Evolutionary conservation across 92 coral and sea anemone species (phyloP), one percentile per base, ranked within the genome.

Genomic region (Epizoanthus ramosus): DNA sequence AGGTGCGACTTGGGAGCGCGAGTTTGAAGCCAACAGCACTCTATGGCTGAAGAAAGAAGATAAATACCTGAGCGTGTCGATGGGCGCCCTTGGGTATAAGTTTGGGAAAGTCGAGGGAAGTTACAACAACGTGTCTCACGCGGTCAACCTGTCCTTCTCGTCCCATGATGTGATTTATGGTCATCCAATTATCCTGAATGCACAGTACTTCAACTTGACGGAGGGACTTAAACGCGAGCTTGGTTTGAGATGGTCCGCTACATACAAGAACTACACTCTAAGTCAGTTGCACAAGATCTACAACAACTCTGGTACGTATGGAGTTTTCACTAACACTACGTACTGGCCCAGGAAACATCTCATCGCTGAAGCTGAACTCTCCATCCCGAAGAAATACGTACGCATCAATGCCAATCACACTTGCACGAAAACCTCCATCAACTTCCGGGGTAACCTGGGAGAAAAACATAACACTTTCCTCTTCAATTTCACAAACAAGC

Each of bases 291-390:
- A 93, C 10, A 85, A 91, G 76, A 57, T 97, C 68, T 94, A 93
- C 87, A 92, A 92, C 88, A 87, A 79, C 79, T 87, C 98, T 10
- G 84, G 87, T 19, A 92, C 85, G 50, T 94, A 94, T 84, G 98
- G 98, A 22, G 87, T 80, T 66, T 86, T 85, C 31, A 92, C 94
- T 73, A 97, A 97, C 83, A 88, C 92, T 61, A 97, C 98, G 0
- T 94, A 94, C 92, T 97, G 99, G 99, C 96, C 96, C 31, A 85
- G 88, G 57, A 97, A 92, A 84, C 95, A 97, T 88, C 41, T 97
- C 71, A 88, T 76, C 41, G 90, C 99, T 18, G 85, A 92, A 31
- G 99, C 93, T 73, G 98, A 91, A 63, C 28, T 94, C 56, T 76
- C 87, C 61, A 70, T 97, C 68, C 89, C 89, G 41, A 83, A 87